Conservation (phyloP, 2,113 vertebrate genomes). For the Motacilla tschutschensis region DNA sequence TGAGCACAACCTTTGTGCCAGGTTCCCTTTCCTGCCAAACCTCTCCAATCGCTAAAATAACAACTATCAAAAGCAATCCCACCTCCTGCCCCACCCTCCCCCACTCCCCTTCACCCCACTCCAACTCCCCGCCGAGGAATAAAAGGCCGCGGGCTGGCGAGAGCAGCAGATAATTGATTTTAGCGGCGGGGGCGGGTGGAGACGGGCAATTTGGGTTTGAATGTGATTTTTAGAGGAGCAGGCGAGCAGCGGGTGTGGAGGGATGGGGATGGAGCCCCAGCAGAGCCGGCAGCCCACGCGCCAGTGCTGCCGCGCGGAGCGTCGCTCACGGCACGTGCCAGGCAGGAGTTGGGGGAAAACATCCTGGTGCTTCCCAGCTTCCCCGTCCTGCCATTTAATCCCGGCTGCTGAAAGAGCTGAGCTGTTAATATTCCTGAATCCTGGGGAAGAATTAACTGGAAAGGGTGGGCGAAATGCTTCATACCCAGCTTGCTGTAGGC, state of each 20-base stretch:
- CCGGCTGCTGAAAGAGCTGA: background rate
- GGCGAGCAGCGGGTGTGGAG: constrained; percentile 15
- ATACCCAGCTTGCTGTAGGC: background rate
- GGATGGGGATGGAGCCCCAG: constrained; percentile 27
- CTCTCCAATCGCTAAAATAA: constrained; percentile 5
- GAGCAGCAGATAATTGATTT: constrained; percentile 43
- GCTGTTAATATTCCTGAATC: background rate
- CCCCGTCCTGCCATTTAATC: background rate
- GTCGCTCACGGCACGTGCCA: background rate
- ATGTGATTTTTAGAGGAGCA: constrained; percentile 44
- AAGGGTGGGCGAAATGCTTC: background rate
- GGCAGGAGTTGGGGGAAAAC: background rate
- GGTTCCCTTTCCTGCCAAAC: constrained; percentile 19
- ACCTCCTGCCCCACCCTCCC: constrained; percentile 5
- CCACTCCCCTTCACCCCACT: background rate
- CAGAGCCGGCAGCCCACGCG: constrained; percentile 1
- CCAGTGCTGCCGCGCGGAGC: background rate
- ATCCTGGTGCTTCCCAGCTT: background rate
- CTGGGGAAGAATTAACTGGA: background rate
- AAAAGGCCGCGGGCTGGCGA: constrained; percentile 26
- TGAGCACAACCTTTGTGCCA: constrained; percentile 35
- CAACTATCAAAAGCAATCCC: constrained; percentile 35
- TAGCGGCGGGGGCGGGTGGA: constrained; percentile 25
- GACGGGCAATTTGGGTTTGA: constrained; percentile 53
- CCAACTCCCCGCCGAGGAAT: constrained; percentile 7